Percentiles rank a stretch among this genome's conserved stretches.
Conservation (phyloP, 2,113 vertebrate genomes). For the Delphinus delphis region DNA sequence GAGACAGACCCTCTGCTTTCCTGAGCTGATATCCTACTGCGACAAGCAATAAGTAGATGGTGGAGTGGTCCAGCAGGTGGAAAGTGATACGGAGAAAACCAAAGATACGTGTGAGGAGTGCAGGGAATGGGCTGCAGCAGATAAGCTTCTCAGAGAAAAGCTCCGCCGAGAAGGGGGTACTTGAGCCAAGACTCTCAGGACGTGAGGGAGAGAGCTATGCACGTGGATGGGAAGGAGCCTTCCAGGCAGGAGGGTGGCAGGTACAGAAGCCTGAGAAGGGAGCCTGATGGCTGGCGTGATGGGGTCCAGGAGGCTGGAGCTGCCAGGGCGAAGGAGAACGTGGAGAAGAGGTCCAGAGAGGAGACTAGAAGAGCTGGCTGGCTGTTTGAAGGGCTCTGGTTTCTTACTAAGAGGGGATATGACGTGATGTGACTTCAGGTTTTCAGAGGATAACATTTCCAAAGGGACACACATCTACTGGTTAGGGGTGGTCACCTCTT, state of each 20-base stretch:
- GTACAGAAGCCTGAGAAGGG: neutral
- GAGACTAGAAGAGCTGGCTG: neutral
- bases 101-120: neutral
- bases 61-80: too few species aligned
- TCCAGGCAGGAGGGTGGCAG: neutral
- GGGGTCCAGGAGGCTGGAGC: neutral
- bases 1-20: neutral
- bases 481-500: neutral
- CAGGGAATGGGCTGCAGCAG: neutral
- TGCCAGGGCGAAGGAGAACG: rapidly evolving
- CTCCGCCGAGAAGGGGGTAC: neutral
- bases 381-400: neutral
- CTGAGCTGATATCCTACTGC: neutral
- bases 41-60: neutral
- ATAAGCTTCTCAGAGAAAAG: neutral
- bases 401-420: neutral
- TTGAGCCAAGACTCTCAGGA: neutral
- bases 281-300: neutral
- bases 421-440: neutral
- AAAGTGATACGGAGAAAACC: neutral
- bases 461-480: neutral
- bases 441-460: neutral
- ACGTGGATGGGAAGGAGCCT: rapidly evolving
- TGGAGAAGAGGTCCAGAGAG: neutral
- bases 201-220: rapidly evolving